phyloP scores from a whole-genome alignment of 2,888 invertebrate genomes.

The Drosophila meridiana region DNA sequence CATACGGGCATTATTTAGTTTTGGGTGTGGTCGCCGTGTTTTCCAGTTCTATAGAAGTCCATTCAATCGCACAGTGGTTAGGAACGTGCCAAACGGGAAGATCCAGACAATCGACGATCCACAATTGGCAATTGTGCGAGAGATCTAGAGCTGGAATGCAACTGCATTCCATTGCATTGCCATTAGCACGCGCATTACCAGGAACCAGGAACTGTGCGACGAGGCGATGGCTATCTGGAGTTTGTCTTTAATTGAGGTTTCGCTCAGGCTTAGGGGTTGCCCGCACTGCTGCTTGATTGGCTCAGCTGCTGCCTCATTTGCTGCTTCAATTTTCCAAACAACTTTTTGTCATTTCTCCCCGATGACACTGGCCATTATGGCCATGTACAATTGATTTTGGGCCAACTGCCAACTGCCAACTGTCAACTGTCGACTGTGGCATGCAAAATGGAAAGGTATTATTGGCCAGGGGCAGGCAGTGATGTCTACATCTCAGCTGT shows the following conservation, averaged over 20 bases:
- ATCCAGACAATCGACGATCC: constrained; percentile 38
- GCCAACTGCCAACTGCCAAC: constrained; percentile 27
- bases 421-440: constrained; percentile 28
- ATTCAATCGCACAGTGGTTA: constrained; percentile 40
- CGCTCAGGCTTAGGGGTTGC: constrained; percentile 3
- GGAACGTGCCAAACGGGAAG: constrained; percentile 54
- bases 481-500: constrained; percentile 73
- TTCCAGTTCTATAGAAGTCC: constrained; percentile 34
- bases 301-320: constrained; percentile 62
- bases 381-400: constrained; percentile 72
- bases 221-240: constrained; percentile 48
- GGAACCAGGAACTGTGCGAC: constrained; percentile 57
- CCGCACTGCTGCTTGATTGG: constrained; percentile 48
- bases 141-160: constrained; percentile 3
- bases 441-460: constrained; percentile 60
- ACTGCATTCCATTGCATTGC: constrained; percentile 38
- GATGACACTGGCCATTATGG: constrained; percentile 66
- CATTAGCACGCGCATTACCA: constrained; percentile 69
- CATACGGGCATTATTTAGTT: constrained; percentile 25
- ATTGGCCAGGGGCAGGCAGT: constrained; percentile 44
- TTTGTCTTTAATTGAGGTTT: constrained; percentile 63
- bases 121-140: constrained; percentile 40
- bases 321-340: constrained; percentile 49
- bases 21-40: constrained; percentile 57
- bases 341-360: constrained; percentile 14